Conservation (phyloP, 2,113 vertebrate genomes). For the Atrichornis clamosus region DNA sequence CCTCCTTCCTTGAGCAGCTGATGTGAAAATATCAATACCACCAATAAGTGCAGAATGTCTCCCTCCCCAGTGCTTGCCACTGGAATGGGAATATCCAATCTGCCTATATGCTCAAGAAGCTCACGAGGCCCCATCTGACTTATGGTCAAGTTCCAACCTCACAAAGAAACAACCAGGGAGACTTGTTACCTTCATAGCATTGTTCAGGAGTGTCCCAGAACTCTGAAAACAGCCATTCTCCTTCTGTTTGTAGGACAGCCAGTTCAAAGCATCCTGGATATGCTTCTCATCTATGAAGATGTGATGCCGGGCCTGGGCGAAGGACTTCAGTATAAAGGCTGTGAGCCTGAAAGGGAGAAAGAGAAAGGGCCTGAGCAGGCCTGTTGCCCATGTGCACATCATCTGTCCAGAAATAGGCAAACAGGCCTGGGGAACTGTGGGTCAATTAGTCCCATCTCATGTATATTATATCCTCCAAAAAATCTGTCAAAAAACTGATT, state of each 20-base stretch:
- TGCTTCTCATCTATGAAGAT: constrained; percentile 70
- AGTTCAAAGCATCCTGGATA: constrained; percentile 36
- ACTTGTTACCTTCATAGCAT: constrained; percentile 69
- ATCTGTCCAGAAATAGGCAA: neutral
- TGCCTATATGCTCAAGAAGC: neutral
- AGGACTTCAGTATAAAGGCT: constrained; percentile 75
- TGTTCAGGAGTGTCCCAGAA: constrained; percentile 71
- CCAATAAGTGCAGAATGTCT: neutral
- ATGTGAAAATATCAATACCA: neutral
- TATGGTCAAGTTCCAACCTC: constrained; percentile 5
- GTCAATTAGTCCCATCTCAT: neutral
- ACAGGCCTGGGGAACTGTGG: neutral
- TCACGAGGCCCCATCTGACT: neutral
- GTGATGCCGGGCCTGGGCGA: constrained; percentile 56
- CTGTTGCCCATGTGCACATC: neutral
- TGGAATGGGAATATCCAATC: neutral
- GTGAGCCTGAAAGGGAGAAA: constrained; percentile 70
- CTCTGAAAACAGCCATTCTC: constrained; percentile 71
- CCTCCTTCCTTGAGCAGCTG: neutral
- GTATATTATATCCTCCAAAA: neutral
- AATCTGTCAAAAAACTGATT: neutral
- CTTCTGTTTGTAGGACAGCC: constrained; percentile 68
- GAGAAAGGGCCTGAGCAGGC: neutral
- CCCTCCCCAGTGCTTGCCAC: neutral
- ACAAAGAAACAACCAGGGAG: neutral